Base-by-base conservation (phyloP, 2,797 vertebrate genomes). In the Poecilia wingei region DNA sequence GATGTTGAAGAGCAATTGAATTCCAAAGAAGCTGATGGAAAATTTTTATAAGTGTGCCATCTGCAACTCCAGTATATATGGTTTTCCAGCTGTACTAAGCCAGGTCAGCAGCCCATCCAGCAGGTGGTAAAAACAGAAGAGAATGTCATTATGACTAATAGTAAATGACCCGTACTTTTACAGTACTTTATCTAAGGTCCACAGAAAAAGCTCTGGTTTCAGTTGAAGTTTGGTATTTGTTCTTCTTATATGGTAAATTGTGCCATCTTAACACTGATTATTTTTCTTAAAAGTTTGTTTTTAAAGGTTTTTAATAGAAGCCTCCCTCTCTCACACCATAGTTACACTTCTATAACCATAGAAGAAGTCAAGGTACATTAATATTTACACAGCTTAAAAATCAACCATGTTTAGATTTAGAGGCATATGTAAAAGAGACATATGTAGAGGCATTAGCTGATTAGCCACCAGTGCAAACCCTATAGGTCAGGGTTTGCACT, bases 371-470 rank as follows among this genome's bases (percentile, higher is more conserved):
- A 41, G 33, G 18, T 64, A 41, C 72, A 82, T 83, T 75, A 39
- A 76, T 78, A 83, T 77, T 78, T 89, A 39, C 87, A 39, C 6
- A 84, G 72, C 85, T 76, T 20, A 68, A 70, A 72, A 46, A 51
- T 22, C 8, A 22, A 22, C 20, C 9, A 53, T 49, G 2, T 49
- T 43, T 25, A n/a, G 22, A 4, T 5, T 68, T 43, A 13, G 39
- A 69, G 39, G 39, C 74, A 66, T 75, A 59, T 61, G 83, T 85
- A 70, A 80, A 89, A 88, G 39, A 69, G 39, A 22, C 74, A 66
- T 75, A 59, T 66, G 84, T 85, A 70, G 79, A 89, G 88, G 81
- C 69, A 59, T 87, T 80, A 85, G 77, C 83, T 66, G 51, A 75
- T 82, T 74, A 69, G 64, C 5, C 39, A 41, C 39, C 41, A 41